Evolutionary conservation across 1,140 invertebrate species (phyloP), one percentile per base, ranked within the genome.

Genomic region (Drosophila tsacasi): DNA sequence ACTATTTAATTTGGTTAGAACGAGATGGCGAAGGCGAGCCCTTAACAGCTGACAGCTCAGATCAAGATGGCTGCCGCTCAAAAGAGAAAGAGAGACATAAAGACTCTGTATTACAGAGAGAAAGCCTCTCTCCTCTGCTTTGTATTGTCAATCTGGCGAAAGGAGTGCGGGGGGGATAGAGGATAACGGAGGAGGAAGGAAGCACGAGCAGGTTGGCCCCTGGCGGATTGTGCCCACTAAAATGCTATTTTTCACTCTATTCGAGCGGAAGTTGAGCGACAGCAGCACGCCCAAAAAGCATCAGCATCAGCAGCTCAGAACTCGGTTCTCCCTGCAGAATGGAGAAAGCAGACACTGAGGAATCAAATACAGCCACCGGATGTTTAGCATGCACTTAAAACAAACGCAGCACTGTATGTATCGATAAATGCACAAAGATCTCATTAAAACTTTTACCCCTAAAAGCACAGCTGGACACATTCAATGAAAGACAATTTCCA

Each of bases 191-290:
- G 21, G 50, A 12, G 27, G 47, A 59, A 47, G 49, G 60, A 49
- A 52, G 47, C 49, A 39, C 63, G 47, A 64, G 39, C 37, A 80
- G 55, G 57, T 68, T 74, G 60, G 42, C 63, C 52, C 49, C 61
- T 52, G 39, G 63, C 47, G 62, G 39, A 78, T 79, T 79, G 58
- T 76, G 73, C 66, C 84, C 81, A 81, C 81, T 79, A 90, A 89
- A 87, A 87, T 84, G 85, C 84, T 89, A 87, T 87, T 87, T 87
- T 87, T 87, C 85, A 87, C 85, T 87, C 81, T 80, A 87, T 90
- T 87, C 84, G 81, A 87, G 81, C 84, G 84, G 84, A 87, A 81
- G 84, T 79, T 83, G 84, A 84, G 85, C 77, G 84, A 90, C 84
- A 89, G 75, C 59, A 75, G 42, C 57, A 60, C 58, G 69, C 69